phyloP scores from a whole-genome alignment of 2,888 invertebrate genomes.

The Melieria crassipennis region DNA sequence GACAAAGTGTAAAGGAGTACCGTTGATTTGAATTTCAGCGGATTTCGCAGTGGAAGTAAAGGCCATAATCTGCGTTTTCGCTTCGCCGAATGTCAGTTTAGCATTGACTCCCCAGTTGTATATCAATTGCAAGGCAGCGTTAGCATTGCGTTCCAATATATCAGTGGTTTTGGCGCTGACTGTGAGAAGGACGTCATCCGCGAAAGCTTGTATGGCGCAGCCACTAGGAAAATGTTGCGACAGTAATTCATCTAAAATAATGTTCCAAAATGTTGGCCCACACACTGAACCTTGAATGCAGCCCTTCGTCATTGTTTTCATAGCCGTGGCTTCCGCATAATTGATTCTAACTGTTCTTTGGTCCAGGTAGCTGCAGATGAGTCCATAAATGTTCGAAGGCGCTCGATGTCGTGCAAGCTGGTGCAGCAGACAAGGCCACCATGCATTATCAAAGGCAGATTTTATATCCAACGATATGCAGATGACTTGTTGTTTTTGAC shows the following conservation, averaged over 20 bases:
- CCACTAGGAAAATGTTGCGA: background rate
- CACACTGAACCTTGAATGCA: conserved; percentile 3
- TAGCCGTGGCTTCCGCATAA: conserved; percentile 1
- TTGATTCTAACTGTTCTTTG: conserved; percentile 1
- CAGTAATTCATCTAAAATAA: background rate
- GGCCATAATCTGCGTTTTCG: background rate
- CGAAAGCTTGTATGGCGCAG: background rate
- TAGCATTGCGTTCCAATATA: background rate
- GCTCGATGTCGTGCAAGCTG: background rate
- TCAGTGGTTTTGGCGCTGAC: background rate
- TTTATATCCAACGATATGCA: conserved; percentile 11
- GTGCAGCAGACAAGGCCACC: conserved; percentile 4
- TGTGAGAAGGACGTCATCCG: background rate
- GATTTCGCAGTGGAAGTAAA: background rate
- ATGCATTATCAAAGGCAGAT: conserved; percentile 8
- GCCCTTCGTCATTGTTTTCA: background rate
- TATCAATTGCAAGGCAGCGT: background rate
- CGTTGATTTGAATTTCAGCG: background rate
- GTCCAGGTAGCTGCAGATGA: conserved; percentile 3
- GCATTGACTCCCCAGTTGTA: background rate
- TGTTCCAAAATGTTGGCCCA: too few species aligned
- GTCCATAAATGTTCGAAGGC: background rate
- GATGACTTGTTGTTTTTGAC: background rate
- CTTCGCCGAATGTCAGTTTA: background rate
- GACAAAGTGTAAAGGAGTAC: background rate